Percentiles rank a stretch among this genome's conserved stretches.
These are phyloP conservation scores for Chesias legatella DNA, from an alignment of 2,888 invertebrate species.

Conservation along the genomic window DNA sequence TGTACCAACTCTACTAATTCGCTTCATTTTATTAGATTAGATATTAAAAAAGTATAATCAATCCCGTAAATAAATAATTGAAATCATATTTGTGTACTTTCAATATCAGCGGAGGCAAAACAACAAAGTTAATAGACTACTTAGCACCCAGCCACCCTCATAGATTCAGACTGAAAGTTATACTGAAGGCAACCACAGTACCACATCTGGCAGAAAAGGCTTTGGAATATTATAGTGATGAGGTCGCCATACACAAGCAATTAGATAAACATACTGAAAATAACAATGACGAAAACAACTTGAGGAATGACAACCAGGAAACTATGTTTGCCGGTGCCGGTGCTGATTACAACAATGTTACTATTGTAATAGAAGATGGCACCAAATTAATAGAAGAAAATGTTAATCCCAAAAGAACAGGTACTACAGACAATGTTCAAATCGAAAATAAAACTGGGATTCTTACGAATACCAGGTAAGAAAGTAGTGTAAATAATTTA, in stretches of 20 bases:
- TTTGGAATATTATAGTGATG: constrained; percentile 44
- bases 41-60: too few relatives aligned
- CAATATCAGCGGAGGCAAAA: constrained; percentile 73
- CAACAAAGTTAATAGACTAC: constrained; percentile 57
- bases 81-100: too few relatives aligned
- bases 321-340: background rate
- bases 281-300: background rate
- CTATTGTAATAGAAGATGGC: background rate
- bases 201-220: constrained; percentile 38
- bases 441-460: background rate
- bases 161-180: constrained; percentile 64
- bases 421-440: background rate
- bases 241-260: constrained; percentile 33
- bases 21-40: too few relatives aligned
- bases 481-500: too few relatives aligned
- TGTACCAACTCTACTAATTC: too few relatives aligned
- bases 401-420: background rate
- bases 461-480: background rate
- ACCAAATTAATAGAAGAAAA: background rate
- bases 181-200: constrained; percentile 47
- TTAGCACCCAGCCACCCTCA: constrained; percentile 73
- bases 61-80: too few relatives aligned
- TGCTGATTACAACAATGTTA: background rate
- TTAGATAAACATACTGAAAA: constrained; percentile 20
- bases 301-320: background rate